Evolutionary conservation across 2,888 invertebrate genomes (phyloP).

Genomic region (Leptinotarsa haldemani): DNA sequence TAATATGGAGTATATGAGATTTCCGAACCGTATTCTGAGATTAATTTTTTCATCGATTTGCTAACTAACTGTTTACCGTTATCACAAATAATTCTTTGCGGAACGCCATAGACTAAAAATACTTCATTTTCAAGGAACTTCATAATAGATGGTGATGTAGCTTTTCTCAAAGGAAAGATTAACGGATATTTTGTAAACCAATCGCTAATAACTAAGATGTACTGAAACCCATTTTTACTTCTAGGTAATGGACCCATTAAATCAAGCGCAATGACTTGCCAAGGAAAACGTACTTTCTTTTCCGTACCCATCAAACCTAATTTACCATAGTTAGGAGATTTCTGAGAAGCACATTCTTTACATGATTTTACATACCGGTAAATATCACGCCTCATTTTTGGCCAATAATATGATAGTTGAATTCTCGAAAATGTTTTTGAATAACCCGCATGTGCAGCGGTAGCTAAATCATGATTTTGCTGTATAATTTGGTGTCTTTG

Average conservation of each 20-base stretch:
- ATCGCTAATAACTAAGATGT: constrained; percentile 38
- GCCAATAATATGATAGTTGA: too few relatives aligned
- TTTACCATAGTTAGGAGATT: constrained; percentile 32
- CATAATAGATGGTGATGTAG: constrained; percentile 23
- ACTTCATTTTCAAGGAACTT: constrained; percentile 37
- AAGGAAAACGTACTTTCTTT: constrained; percentile 40
- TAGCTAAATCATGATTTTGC: constrained; percentile 29
- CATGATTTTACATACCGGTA: constrained; percentile 41
- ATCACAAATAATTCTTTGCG: neutral
- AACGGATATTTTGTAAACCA: constrained; percentile 38
- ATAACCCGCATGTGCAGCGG: too few relatives aligned
- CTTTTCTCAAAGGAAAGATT: constrained; percentile 28
- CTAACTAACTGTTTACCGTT: neutral
- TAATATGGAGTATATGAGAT: neutral
- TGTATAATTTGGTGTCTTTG: constrained; percentile 39
- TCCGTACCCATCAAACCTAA: constrained; percentile 46
- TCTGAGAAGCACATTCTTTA: constrained; percentile 44
- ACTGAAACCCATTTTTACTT: constrained; percentile 34
- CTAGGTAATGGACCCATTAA: constrained; percentile 44
- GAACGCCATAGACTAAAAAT: constrained; percentile 34
- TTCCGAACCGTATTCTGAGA: neutral
- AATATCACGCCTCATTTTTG: constrained; percentile 34
- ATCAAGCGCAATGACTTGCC: constrained; percentile 44
- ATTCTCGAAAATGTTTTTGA: too few relatives aligned
- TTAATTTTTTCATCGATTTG: neutral